Evolutionary conservation across 2,113 vertebrate genomes (phyloP), one percentile per base, ranked within the genome.

Genomic region (Oncorhynchus kisutch): DNA sequence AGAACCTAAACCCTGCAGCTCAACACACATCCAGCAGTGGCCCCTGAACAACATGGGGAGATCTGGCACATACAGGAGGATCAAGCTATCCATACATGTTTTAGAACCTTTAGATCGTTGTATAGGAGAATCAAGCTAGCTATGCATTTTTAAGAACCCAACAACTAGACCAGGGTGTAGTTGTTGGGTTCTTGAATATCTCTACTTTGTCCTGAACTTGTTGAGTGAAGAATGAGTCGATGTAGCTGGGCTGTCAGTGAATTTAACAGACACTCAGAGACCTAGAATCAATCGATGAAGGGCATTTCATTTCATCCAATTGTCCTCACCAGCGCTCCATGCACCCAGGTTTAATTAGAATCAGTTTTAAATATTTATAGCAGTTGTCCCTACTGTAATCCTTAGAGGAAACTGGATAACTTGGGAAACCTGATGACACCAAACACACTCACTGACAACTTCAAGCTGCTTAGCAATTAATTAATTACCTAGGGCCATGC

Each of bases 321-420:
- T 85, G 87, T 84, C 85, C 76, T 78, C 67, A 81, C 74, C n/a
- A 76, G 79, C 66, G 54, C 88, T 87, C 48, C 73, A 86, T 87
- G 88, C 86, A 85, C 83, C 87, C 72, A 49, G 72, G 89, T 90
- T 92, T 92, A 93, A 94, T 93, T 93, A 93, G 91, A 93, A 93
- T 91, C 89, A 67, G 3, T 92, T 91, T 94, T 91, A 93, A 94
- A 93, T 92, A 94, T 94, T 93, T 83, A 94, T 92, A 75, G 75
- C 45, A 76, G 73, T 84, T 89, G 88, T 91, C 85, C 84, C 87
- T 84, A 90, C 88, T 90, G 89, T 88, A 90, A 91, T 86, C 87
- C 87, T 70, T 54, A 14, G 77, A 78, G 82, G 91, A 91, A 92
- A 93, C 85, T 57, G 75, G 90, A 92, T 92, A 72, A 57, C 75